phyloP scores from a whole-genome alignment of 2,888 invertebrate genomes.

The Octodonta nipae region DNA sequence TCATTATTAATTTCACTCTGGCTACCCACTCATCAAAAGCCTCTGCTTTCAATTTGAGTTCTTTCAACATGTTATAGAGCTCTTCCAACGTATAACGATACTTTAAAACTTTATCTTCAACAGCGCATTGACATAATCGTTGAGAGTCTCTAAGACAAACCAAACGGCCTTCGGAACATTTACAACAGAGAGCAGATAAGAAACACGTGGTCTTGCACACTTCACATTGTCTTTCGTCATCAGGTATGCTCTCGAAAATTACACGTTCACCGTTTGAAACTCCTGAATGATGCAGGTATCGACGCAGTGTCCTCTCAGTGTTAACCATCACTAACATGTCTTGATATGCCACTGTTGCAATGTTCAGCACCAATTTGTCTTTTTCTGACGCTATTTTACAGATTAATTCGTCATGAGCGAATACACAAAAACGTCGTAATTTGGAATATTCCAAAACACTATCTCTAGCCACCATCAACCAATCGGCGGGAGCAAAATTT shows the following conservation, averaged over 20 bases:
- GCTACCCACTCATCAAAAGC: conserved; percentile 85
- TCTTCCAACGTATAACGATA: conserved; percentile 93
- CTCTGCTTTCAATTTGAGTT: conserved; percentile 75
- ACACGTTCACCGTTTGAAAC: conserved; percentile 81
- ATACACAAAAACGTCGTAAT: conserved; percentile 88
- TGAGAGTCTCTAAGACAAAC: conserved; percentile 82
- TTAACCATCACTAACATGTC: conserved; percentile 88
- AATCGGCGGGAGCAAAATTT: conserved; percentile 97
- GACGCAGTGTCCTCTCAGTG: conserved; percentile 62
- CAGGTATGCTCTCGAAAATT: conserved; percentile 85
- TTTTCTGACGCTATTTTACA: conserved; percentile 90
- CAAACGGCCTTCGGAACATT: conserved; percentile 58
- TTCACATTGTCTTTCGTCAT: conserved; percentile 90
- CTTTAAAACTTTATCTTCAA: conserved; percentile 56
- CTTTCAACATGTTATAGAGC: conserved; percentile 76
- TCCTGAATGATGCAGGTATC: conserved; percentile 70
- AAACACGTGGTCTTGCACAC: conserved; percentile 96
- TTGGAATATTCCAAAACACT: conserved; percentile 90
- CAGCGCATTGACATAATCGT: conserved; percentile 68
- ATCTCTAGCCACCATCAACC: conserved; percentile 88
- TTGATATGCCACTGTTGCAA: conserved; percentile 79
- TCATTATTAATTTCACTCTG: conserved; percentile 70
- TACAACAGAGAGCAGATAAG: conserved; percentile 85
- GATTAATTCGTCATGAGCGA: conserved; percentile 96
- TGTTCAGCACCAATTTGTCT: conserved; percentile 70